A percentile compares a stretch with the other conserved stretches of the same genome.
phyloP scores from a whole-genome alignment of 2,113 vertebrate species.

The Coryphaenoides rupestris region DNA sequence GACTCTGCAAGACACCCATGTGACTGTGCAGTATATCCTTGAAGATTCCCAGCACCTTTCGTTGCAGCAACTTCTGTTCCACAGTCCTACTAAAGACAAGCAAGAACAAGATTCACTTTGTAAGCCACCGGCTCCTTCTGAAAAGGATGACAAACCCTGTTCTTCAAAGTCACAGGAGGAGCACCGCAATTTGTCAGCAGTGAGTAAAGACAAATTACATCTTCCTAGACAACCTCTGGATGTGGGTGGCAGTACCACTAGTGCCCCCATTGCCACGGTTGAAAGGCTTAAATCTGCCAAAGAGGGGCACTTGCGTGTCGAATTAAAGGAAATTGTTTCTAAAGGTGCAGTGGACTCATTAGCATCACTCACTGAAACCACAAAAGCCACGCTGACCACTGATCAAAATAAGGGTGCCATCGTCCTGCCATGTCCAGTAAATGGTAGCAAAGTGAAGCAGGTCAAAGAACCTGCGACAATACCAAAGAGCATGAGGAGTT shows the following conservation, averaged over 20 bases:
- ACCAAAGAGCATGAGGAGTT: constrained; percentile 47
- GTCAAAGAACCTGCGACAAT: constrained; percentile 17
- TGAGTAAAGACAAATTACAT: constrained; percentile 6
- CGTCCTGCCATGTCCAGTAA: constrained; percentile 10
- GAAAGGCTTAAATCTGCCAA: neutral
- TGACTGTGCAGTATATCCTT: constrained; percentile 18
- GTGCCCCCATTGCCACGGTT: neutral
- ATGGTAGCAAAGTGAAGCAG: constrained; percentile 14
- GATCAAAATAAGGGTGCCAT: constrained; percentile 35
- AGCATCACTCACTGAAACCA: constrained; percentile 15
- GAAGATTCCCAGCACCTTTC: constrained; percentile 30
- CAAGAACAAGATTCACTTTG: constrained; percentile 1
- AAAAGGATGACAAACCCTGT: constrained; percentile 12
- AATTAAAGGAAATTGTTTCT: neutral
- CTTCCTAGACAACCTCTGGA: constrained; percentile 15
- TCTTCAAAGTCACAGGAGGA: constrained; percentile 12
- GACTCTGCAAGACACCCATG: constrained; percentile 11
- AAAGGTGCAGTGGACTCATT: neutral
- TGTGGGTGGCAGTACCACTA: neutral
- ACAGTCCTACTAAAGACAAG: constrained; percentile 28
- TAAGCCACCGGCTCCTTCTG: constrained; percentile 15
- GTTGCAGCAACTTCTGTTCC: constrained; percentile 30
- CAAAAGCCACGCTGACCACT: constrained; percentile 13
- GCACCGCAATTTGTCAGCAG: constrained; percentile 14
- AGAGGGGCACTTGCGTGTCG: neutral